Evolutionary conservation across 2,888 invertebrate species (phyloP).

Genomic region (Platerodrilus igneus): DNA sequence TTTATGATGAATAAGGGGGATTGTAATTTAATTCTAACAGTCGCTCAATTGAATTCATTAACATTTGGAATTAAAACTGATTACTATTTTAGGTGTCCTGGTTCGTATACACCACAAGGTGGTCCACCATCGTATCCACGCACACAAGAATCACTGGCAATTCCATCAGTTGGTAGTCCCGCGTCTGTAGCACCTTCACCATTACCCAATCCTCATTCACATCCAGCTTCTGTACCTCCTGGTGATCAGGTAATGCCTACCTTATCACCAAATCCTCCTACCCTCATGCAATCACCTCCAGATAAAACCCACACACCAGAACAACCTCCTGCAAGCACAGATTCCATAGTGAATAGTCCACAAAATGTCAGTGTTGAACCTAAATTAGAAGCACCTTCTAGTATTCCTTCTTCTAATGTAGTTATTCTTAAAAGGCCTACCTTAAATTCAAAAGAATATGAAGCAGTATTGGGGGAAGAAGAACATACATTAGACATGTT

Average conservation of each 20-base stretch:
- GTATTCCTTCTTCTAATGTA: slow-evolving; percentile 23
- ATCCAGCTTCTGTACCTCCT: slow-evolving; percentile 65
- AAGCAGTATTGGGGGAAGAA: slow-evolving; percentile 75
- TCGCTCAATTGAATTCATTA: too few relatives aligned
- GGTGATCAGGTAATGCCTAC: slow-evolving; percentile 63
- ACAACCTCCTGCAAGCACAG: slow-evolving; percentile 33
- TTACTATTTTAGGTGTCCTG: slow-evolving; percentile 43
- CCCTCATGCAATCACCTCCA: slow-evolving; percentile 32
- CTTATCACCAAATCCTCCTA: slow-evolving; percentile 63
- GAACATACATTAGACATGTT: slow-evolving; percentile 74
- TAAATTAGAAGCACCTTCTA: slow-evolving; percentile 29
- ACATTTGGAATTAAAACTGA: too few relatives aligned
- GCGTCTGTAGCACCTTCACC: slow-evolving; percentile 57
- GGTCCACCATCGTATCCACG: slow-evolving; percentile 65
- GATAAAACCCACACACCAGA: slow-evolving; percentile 34
- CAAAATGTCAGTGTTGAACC: slow-evolving; percentile 36
- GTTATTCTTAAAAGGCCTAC: slow-evolving; percentile 65
- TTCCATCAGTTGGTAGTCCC: slow-evolving; percentile 54
- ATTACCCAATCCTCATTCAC: slow-evolving; percentile 65
- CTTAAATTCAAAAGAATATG: slow-evolving; percentile 72
- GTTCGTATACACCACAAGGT: slow-evolving; percentile 56
- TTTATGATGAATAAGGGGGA: too few relatives aligned
- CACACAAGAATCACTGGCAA: slow-evolving; percentile 54
- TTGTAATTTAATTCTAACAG: too few relatives aligned
- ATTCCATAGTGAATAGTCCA: slow-evolving; percentile 35